These are phyloP conservation scores for Philopotamus ludificatus DNA, from an alignment of 1,140 invertebrate species.

Conservation along the genomic window DNA sequence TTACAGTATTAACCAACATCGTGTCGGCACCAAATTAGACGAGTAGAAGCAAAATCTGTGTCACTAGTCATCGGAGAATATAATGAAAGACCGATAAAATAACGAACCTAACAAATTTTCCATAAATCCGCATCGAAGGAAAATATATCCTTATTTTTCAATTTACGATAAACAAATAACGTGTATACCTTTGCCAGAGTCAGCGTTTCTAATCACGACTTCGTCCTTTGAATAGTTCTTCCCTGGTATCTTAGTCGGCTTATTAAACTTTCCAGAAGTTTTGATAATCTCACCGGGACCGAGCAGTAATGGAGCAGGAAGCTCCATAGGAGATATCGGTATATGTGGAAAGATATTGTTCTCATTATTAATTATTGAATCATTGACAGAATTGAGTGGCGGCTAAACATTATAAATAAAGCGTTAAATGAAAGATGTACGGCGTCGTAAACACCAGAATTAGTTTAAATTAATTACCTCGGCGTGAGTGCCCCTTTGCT, in stretches of 20 bases:
- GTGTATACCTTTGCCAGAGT: conserved; percentile 87
- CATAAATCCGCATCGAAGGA: background rate
- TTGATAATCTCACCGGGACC: conserved; percentile 81
- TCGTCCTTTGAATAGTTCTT: conserved; percentile 93
- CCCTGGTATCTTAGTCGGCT: conserved; percentile 85
- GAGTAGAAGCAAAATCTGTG: background rate
- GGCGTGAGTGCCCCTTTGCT: conserved; percentile 71
- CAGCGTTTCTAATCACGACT: conserved; percentile 88
- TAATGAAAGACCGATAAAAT: background rate
- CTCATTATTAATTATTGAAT: conserved; percentile 46
- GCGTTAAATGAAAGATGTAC: too few relatives aligned
- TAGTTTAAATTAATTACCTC: too few relatives aligned
- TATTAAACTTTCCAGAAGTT: conserved; percentile 81
- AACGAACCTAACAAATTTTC: background rate
- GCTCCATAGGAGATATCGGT: conserved; percentile 48
- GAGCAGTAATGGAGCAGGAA: conserved; percentile 60
- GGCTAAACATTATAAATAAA: conserved; percentile 28
- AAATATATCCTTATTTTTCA: background rate
- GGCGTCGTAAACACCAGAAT: too few relatives aligned
- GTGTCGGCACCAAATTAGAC: too few relatives aligned
- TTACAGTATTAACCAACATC: too few relatives aligned
- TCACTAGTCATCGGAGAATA: background rate
- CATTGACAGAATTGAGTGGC: conserved; percentile 41
- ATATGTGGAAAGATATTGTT: conserved; percentile 43
- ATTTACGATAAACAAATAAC: background rate